Base-by-base conservation (phyloP, 2,888 invertebrate genomes). In the Liodrosophila aerea region DNA sequence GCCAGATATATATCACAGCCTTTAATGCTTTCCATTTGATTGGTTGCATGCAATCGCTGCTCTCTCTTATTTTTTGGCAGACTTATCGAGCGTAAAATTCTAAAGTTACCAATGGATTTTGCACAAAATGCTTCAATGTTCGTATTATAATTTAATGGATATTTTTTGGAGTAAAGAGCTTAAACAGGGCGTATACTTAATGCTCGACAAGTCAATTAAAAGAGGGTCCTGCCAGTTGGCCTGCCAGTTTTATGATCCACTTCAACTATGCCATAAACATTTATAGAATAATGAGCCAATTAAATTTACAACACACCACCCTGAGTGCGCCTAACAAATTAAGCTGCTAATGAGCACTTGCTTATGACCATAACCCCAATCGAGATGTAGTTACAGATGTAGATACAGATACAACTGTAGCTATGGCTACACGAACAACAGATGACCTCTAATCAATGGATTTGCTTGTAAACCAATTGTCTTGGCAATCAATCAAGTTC, bases 401-500 rank as follows among this genome's bases (percentile, higher is more conserved):
- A 13, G 18, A 22, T 18, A 27, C 11, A 27, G n/a, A 30, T 2
- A 22, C 22, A 22, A 2, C 5, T 22, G 22, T 22, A 22, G 22
- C 22, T 5, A 22, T 5, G 5, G 16, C 37, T 12, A 12, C 47
- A 15, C 16, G 15, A 8, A 40, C 18, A 41, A 9, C 57, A 61
- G 47, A 31, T 46, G 56, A 49, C 44, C 52, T 56, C 45, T 57
- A 69, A 64, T 73, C 64, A 54, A 67, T 67, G 62, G 33, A 49
- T 56, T 60, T 43, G 39, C 56, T 40, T 47, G 40, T 64, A 53
- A 54, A 62, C 56, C 41, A 41, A 44, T 34, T 51, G 49, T 16
- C 30, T 16, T 11, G 67, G 64, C 65, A 69, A 71, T 82, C 82
- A 73, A 86, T 85, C 78, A 75, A 67, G 53, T 47, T 78, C 53